phyloP scores from a whole-genome alignment of 2,113 vertebrate species.

The Microtus oregoni region DNA sequence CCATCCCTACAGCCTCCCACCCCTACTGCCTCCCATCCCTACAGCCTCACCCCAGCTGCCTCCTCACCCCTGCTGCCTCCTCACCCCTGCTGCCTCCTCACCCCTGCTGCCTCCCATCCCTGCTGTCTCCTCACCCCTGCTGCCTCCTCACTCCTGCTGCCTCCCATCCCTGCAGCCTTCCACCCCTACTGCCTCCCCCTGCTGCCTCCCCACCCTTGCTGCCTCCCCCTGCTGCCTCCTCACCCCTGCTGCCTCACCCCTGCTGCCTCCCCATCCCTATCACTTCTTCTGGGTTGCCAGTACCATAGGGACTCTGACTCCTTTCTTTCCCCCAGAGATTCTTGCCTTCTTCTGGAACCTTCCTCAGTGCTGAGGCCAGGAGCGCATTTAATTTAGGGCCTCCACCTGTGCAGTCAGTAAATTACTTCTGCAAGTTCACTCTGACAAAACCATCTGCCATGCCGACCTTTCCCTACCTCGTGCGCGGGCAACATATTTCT shows the following conservation, averaged over 20 bases:
- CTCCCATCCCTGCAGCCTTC: no score
- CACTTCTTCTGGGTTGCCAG: background rate
- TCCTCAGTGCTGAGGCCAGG: background rate
- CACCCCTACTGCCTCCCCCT: no score
- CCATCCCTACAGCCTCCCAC: no score
- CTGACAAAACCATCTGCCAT: slow-evolving; percentile 56
- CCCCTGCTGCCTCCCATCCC: no score
- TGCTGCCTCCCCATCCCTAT: rapidly evolving
- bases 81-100: no score
- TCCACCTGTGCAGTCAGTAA: slow-evolving; percentile 58
- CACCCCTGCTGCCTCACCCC: background rate
- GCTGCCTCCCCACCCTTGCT: background rate
- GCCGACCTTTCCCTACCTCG: slow-evolving; percentile 73
- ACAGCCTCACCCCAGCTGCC: no score
- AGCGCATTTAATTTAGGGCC: slow-evolving; percentile 42
- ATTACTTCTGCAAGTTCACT: slow-evolving; percentile 63
- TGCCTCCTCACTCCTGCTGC: background rate
- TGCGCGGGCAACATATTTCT: slow-evolving; percentile 36
- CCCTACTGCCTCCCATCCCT: no score
- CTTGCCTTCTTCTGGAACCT: background rate
- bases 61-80: no score
- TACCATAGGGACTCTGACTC: background rate
- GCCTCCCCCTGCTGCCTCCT: background rate
- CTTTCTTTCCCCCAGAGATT: background rate
- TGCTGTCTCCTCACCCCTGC: no score